phyloP scores from a whole-genome alignment of 2,797 vertebrate genomes.

The Babyrousa celebensis region DNA sequence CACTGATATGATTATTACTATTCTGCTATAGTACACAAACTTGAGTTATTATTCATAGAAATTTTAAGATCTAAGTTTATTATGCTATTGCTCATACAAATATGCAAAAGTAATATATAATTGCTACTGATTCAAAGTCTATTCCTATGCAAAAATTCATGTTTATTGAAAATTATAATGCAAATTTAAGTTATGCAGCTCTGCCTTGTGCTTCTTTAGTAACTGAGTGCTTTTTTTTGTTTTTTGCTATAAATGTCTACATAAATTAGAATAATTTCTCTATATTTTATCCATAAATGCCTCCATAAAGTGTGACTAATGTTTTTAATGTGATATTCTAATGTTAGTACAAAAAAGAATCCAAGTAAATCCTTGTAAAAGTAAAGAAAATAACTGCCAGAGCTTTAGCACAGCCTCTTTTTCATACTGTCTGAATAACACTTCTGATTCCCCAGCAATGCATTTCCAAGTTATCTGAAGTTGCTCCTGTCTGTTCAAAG shows the following conservation, averaged over 20 bases:
- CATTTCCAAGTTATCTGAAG: conserved; percentile 24
- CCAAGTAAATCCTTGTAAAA: conserved; percentile 52
- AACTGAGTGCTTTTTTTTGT: conserved; percentile 67
- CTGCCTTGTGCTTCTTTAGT: conserved; percentile 73
- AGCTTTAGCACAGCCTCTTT: neutral
- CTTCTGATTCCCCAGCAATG: neutral
- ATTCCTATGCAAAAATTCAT: conserved; percentile 74
- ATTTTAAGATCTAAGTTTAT: conserved; percentile 79
- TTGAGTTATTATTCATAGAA: conserved; percentile 65
- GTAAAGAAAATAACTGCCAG: conserved; percentile 27
- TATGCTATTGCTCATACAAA: conserved; percentile 76
- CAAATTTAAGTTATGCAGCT: conserved; percentile 71
- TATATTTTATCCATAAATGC: conserved; percentile 82
- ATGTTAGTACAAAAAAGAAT: conserved; percentile 57
- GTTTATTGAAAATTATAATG: conserved; percentile 84
- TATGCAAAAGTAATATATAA: conserved; percentile 82
- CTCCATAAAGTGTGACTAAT: conserved; percentile 81
- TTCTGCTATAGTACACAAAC: neutral
- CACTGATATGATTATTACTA: conserved; percentile 53
- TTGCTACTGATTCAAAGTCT: conserved; percentile 78
- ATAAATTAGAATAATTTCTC: conserved; percentile 86
- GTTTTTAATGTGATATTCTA: conserved; percentile 80
- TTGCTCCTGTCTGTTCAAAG: conserved; percentile 45
- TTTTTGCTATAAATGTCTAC: conserved; percentile 82
- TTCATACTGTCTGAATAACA: neutral